phyloP scores from a whole-genome alignment of 2,888 invertebrate genomes.

The Myopa testacea region DNA sequence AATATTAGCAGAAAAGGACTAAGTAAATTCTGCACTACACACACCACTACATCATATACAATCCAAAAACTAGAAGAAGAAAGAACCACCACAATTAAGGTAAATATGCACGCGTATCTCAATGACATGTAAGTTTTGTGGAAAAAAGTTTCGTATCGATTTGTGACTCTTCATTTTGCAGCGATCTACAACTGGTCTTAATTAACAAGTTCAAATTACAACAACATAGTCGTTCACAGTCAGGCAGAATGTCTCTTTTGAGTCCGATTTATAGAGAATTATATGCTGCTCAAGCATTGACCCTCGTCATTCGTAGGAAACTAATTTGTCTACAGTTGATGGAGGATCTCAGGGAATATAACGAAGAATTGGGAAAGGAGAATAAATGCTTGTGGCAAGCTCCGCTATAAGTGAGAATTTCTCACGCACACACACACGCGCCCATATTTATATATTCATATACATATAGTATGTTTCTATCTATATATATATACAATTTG shows the following conservation, averaged over 20 bases:
- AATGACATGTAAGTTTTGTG: background rate
- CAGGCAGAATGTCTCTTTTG: too few species aligned
- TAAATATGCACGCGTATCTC: too few species aligned
- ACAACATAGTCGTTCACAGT: background rate
- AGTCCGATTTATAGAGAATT: background rate
- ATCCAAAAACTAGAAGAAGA: too few species aligned
- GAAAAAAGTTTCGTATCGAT: too few species aligned
- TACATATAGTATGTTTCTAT: background rate
- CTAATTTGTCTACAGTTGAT: background rate
- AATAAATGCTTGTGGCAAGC: background rate
- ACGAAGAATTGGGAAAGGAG: conserved; percentile 5
- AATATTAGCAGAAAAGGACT: too few species aligned
- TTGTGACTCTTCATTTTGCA: background rate
- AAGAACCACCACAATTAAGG: too few species aligned
- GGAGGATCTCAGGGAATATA: conserved; percentile 6
- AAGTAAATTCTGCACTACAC: too few species aligned
- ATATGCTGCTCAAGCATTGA: background rate
- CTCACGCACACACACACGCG: background rate
- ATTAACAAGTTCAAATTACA: background rate
- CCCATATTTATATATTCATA: too few species aligned
- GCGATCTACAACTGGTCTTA: background rate
- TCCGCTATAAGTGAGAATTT: background rate
- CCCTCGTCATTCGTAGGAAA: background rate
- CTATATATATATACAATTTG: background rate
- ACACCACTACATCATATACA: too few species aligned